Evolutionary conservation across 1,140 invertebrate species (phyloP).

Genomic region (Magallana angulata): DNA sequence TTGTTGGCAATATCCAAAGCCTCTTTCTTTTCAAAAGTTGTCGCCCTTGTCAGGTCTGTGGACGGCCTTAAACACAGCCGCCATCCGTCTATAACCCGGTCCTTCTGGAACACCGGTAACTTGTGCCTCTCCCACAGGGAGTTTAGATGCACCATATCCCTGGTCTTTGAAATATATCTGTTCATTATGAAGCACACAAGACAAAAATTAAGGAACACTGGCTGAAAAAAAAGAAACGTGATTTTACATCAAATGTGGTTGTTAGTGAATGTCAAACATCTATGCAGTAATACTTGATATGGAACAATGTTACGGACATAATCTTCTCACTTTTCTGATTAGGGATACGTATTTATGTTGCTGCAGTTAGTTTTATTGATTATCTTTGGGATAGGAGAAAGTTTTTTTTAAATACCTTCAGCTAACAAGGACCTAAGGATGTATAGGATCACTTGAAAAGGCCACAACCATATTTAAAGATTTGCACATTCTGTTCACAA

Average conservation of each 20-base stretch:
- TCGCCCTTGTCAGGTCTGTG: background rate
- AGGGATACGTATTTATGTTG: background rate
- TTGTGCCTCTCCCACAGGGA: background rate
- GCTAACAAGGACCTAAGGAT: background rate
- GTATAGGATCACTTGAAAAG: background rate
- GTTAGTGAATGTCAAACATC: background rate
- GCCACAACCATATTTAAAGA: background rate
- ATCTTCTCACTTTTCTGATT: background rate
- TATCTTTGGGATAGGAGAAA: background rate
- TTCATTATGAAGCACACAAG: background rate
- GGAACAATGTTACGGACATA: background rate
- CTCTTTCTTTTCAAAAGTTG: conserved; percentile 9
- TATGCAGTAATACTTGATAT: background rate
- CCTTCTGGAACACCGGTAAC: background rate
- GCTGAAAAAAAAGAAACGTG: background rate
- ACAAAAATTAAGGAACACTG: background rate
- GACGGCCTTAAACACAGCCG: background rate
- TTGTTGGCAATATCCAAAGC: background rate
- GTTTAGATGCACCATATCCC: background rate
- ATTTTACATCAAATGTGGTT: background rate
- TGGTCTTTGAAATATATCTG: background rate
- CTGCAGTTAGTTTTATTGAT: too few species aligned
- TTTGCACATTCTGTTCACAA: too few species aligned
- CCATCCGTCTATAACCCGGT: background rate
- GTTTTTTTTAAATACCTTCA: background rate